phyloP scores from a whole-genome alignment of 2,888 invertebrate genomes.

The Clitarchus hookeri region DNA sequence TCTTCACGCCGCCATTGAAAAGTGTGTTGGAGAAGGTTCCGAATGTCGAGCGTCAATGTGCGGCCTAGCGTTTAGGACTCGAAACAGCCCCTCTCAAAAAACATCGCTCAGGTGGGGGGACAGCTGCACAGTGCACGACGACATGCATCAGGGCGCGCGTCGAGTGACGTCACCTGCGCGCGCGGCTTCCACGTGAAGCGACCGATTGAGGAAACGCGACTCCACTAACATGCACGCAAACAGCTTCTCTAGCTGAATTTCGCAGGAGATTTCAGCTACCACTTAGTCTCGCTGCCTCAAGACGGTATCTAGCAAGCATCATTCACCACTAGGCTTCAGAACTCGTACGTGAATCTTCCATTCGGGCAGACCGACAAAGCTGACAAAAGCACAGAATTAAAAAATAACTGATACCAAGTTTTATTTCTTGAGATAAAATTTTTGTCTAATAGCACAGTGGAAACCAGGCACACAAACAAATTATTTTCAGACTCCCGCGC shows the following conservation, averaged over 20 bases:
- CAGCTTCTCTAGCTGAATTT: neutral
- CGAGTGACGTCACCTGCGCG: neutral
- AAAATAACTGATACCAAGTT: neutral
- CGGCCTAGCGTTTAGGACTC: slow-evolving; percentile 93
- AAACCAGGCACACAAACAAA: neutral
- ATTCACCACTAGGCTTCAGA: neutral
- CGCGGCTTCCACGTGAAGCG: neutral
- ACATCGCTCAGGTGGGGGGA: slow-evolving; percentile 96
- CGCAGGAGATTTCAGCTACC: neutral
- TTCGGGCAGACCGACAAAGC: neutral
- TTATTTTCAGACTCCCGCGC: neutral
- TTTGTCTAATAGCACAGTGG: neutral
- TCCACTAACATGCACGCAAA: neutral
- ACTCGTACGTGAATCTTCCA: neutral
- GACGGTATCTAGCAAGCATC: neutral
- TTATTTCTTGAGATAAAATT: neutral
- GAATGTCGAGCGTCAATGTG: slow-evolving; percentile 74
- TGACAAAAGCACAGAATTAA: neutral
- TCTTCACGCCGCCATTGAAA: neutral
- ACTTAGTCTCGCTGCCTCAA: neutral
- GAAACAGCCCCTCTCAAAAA: slow-evolving; percentile 96
- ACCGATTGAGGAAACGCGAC: neutral
- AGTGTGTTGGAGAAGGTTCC: neutral
- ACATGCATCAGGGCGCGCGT: neutral
- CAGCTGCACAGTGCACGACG: slow-evolving; percentile 64